Conservation (phyloP, 2,888 invertebrate species). For the Drosophila helvetica region DNA sequence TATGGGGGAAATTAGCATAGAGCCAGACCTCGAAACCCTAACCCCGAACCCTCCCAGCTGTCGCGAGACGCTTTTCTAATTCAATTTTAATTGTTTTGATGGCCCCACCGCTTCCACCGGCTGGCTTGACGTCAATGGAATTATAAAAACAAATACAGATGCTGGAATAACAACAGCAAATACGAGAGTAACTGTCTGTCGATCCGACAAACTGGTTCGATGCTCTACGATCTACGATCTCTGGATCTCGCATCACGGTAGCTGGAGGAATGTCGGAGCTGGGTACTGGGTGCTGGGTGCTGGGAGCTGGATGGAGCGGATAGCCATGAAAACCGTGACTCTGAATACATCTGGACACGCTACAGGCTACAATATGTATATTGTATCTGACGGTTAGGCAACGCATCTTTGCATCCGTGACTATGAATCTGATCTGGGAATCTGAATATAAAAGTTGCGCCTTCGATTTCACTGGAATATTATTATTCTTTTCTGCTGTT, state of each 20-base stretch:
- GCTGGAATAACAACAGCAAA: constrained; percentile 7
- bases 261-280: constrained; percentile 39
- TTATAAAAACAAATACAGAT: constrained; percentile 72
- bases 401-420: constrained; percentile 27
- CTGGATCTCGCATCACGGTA: constrained; percentile 16
- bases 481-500: constrained; percentile 32
- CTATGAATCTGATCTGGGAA: constrained; percentile 5
- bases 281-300: constrained; percentile 12
- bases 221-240: constrained; percentile 20
- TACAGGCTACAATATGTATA: background rate
- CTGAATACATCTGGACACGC: constrained; percentile 28
- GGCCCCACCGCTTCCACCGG: constrained; percentile 33
- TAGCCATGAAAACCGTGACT: constrained; percentile 45
- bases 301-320: background rate
- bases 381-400: background rate
- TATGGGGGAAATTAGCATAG: constrained; percentile 52
- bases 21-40: constrained; percentile 7
- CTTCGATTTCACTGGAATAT: constrained; percentile 49
- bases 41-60: constrained; percentile 26
- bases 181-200: constrained; percentile 11
- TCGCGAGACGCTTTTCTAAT: constrained; percentile 58
- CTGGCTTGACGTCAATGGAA: constrained; percentile 69
- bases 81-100: constrained; percentile 66
- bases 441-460: constrained; percentile 31
- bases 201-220: constrained; percentile 42